These are phyloP conservation scores for Eremophila alpestris DNA, from an alignment of 2,797 vertebrate genomes.

Conservation along the genomic window DNA sequence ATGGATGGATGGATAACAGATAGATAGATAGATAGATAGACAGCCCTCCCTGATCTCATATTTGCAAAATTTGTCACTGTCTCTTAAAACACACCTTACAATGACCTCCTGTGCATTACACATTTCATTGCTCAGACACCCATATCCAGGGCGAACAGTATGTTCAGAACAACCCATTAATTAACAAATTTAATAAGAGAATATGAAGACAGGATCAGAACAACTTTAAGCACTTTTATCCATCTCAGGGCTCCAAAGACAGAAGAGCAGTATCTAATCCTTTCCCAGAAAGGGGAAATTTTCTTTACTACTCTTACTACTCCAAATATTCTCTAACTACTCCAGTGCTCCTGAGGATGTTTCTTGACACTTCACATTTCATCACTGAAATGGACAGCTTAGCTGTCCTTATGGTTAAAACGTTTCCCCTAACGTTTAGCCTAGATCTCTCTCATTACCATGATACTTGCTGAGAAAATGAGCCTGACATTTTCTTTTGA, in stretches of 20 bases:
- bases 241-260: not conserved
- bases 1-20: no score
- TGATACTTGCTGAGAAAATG: conserved; percentile 29
- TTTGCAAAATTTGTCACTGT: not conserved
- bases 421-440: not conserved
- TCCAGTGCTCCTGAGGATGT: not conserved
- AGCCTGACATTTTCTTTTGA: conserved; percentile 27
- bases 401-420: not conserved
- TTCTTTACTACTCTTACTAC: not conserved
- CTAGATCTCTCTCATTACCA: not conserved
- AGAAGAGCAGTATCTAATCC: not conserved
- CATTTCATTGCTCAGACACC: not conserved
- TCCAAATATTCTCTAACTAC: not conserved
- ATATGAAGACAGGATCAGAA: not conserved
- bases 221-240: not conserved
- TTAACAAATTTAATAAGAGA: not conserved
- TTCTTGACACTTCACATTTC: not conserved
- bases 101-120: not conserved
- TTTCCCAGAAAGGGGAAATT: not conserved
- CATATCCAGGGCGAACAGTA: not conserved
- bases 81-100: not conserved
- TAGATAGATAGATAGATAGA: fast-evolving
- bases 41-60: not conserved
- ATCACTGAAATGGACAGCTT: not conserved
- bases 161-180: conserved; percentile 15